Percentiles rank a stretch among this genome's conserved stretches.
Evolutionary conservation across 2,797 vertebrate species (phyloP).

Genomic region (Catostomus latipinnis): DNA sequence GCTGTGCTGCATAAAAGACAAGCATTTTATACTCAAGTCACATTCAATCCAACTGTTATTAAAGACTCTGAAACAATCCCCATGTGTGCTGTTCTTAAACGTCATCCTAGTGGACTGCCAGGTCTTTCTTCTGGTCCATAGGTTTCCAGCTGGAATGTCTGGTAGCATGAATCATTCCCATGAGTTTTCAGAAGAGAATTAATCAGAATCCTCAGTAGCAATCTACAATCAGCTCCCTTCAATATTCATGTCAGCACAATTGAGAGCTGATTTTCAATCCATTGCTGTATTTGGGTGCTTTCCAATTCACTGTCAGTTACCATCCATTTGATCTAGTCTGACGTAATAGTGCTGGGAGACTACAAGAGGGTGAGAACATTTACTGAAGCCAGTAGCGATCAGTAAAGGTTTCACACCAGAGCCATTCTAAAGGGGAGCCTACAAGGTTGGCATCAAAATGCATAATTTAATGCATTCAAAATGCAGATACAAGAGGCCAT

Average conservation of each 20-base stretch:
- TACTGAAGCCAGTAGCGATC: too few relatives aligned
- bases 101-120: not conserved
- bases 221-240: conserved; percentile 2
- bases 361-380: too few relatives aligned
- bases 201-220: conserved; percentile 14
- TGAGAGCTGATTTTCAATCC: not conserved
- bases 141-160: not conserved
- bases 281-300: too few relatives aligned
- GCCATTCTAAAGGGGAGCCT: too few relatives aligned
- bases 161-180: not conserved
- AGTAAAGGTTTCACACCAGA: too few relatives aligned
- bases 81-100: not conserved
- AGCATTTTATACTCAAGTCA: not conserved
- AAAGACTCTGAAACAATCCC: not conserved
- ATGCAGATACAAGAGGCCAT: too few relatives aligned
- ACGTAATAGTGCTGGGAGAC: too few relatives aligned
- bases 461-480: too few relatives aligned
- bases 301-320: too few relatives aligned
- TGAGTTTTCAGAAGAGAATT: not conserved
- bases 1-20: not conserved
- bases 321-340: too few relatives aligned
- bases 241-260: conserved; percentile 5
- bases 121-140: conserved; percentile 8
- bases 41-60: not conserved
- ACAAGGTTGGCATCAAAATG: too few relatives aligned